Base-by-base conservation (phyloP, 2,113 vertebrate species). In the Struthio camelus region DNA sequence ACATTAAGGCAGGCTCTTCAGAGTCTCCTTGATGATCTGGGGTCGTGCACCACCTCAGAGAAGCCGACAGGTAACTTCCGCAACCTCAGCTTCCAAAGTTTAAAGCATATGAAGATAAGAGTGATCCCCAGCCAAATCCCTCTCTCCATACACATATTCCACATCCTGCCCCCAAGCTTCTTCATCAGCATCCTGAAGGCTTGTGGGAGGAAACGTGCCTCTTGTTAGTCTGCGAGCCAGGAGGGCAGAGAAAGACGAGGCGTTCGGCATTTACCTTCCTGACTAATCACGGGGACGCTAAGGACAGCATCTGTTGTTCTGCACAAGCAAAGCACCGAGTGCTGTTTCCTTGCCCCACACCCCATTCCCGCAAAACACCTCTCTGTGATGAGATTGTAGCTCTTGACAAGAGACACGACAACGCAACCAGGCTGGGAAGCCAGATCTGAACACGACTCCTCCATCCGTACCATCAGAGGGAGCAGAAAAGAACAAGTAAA, bases 171-270 rank as follows among this genome's bases (percentile, higher is more conserved):
- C 42, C 23, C 18, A 48, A 81, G 32, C 19, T 65, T n/a, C 14
- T 84, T 40, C 67, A 46, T 69, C 88, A 85, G 6, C 80, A 89
- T 50, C 69, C 61, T 18, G 4, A 84, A 71, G 64, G 58, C 44
- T 56, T 44, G 95, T 87, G 93, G 83, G 90, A 96, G 85, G 69
- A 22, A 85, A 92, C 38, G 28, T 93, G 86, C 58, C 67, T 94
- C 3, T 9, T 1, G 1, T 91, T 91, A 87, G 58, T 72, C 58
- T 54, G 17, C 0, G 10, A 95, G 61, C 64, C 86, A 89, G 0
- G 0, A 92, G 76, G 67, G 69, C 81, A 92, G 58, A 73, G 56
- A n/a, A 85, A 44, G 77, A 85, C 0, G 5, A 17, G 75, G n/a
- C 0, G 0, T 87, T 94, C 1, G 0, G 84, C 71, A 86, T 86